phyloP scores from a whole-genome alignment of 53 echinoderm and acorn worm genomes.

The Luidia sarsii region DNA sequence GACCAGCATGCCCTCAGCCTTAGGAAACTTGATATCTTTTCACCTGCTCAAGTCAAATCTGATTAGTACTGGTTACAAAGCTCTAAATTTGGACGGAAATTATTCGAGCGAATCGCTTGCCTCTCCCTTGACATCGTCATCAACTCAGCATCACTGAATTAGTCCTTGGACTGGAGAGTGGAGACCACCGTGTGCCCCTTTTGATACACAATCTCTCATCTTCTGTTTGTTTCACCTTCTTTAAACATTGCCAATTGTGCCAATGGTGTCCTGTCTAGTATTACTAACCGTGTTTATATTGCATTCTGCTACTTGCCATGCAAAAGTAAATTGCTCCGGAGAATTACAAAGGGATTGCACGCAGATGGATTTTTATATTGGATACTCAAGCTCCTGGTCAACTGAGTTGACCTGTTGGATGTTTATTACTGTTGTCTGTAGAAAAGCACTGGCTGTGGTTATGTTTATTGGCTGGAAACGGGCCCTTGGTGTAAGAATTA shows the following conservation, averaged over 20 bases:
- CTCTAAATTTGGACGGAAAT: no score
- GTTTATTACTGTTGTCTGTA: constrained; percentile 20
- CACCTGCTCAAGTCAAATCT: no score
- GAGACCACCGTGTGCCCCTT: no score
- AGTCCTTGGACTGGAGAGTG: no score
- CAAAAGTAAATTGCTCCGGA: neutral
- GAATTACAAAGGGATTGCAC: constrained; percentile 8
- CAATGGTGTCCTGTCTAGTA: no score
- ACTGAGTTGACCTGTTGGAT: neutral
- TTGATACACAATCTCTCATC: no score
- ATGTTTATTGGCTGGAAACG: neutral
- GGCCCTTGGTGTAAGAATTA: neutral
- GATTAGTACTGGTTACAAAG: no score
- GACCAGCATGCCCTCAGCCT: no score
- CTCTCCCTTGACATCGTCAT: no score
- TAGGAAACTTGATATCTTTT: no score
- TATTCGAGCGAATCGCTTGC: no score
- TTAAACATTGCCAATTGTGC: neutral
- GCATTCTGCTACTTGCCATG: neutral
- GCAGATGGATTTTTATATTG: constrained; percentile 19
- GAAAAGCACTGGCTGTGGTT: neutral
- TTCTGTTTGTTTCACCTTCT: neutral
- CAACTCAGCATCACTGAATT: no score
- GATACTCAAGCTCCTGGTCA: neutral
- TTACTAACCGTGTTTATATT: neutral